Evolutionary conservation across 23 tunicate species (phyloP).

Genomic region (Ascidia mentula): DNA sequence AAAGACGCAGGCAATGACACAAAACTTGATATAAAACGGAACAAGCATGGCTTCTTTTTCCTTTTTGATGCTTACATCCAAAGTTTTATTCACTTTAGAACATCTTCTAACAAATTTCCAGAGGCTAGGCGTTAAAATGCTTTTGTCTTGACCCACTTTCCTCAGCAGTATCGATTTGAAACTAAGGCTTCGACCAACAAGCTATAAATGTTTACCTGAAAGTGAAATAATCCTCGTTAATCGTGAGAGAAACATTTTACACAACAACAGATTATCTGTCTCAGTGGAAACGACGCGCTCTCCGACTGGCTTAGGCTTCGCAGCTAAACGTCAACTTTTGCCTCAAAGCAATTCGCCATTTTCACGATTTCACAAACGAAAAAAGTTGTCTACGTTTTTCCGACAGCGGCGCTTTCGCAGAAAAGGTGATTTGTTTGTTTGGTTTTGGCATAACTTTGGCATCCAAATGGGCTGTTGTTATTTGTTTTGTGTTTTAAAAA

Average conservation of each 20-base stretch:
- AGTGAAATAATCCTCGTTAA: background rate
- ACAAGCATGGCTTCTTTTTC: no score
- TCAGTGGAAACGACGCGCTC: background rate
- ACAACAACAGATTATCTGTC: background rate
- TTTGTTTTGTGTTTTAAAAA: no score
- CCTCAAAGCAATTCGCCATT: background rate
- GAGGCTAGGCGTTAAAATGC: no score
- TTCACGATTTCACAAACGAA: background rate
- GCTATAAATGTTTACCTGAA: background rate
- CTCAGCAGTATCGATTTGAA: no score
- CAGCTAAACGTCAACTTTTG: background rate
- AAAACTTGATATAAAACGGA: no score
- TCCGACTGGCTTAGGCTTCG: background rate
- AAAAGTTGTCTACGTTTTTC: background rate
- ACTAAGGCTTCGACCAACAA: no score
- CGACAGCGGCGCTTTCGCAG: background rate
- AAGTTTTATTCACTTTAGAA: no score
- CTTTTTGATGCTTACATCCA: no score
- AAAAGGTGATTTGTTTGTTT: background rate
- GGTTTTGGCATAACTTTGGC: background rate
- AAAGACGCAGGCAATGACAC: no score
- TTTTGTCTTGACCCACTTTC: no score
- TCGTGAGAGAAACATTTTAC: background rate
- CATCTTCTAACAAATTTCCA: no score
- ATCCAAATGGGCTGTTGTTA: no score